Percentiles rank a stretch among this genome's conserved stretches.
Evolutionary conservation across 1,140 invertebrate species (phyloP).

Genomic region (Calliopsis andreniformis): DNA sequence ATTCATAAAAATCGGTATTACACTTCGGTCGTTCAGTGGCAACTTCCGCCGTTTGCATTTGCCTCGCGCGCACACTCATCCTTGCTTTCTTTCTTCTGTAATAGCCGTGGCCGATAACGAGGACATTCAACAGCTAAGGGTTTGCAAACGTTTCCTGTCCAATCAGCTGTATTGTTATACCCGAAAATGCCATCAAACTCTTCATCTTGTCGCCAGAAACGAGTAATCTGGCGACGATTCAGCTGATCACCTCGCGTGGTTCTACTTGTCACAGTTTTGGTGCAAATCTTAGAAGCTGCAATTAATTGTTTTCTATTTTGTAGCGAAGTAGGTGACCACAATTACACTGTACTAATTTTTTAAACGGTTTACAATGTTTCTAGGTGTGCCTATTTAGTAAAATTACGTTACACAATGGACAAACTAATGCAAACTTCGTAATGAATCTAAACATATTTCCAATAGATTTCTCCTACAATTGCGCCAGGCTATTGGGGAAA

Average conservation of each 20-base stretch:
- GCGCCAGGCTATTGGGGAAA: too few species aligned
- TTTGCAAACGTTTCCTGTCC: constrained; percentile 70
- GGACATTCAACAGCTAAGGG: constrained; percentile 69
- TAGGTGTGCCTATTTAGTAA: too few species aligned
- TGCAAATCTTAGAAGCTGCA: background rate
- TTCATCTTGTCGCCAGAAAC: constrained; percentile 23
- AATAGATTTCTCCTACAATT: too few species aligned
- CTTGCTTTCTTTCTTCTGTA: constrained; percentile 26
- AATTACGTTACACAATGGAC: too few species aligned
- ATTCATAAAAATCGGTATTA: constrained; percentile 7
- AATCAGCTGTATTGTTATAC: constrained; percentile 72
- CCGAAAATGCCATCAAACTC: constrained; percentile 30
- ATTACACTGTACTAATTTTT: too few species aligned
- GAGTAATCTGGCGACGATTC: constrained; percentile 43
- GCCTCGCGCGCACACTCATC: background rate
- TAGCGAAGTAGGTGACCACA: too few species aligned
- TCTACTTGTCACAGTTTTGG: constrained; percentile 3
- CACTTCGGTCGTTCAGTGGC: background rate
- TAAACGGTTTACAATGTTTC: too few species aligned
- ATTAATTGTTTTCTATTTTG: background rate
- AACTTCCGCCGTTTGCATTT: constrained; percentile 39
- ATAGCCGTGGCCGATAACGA: constrained; percentile 65
- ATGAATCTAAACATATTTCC: too few species aligned
- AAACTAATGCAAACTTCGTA: too few species aligned
- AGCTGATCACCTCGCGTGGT: constrained; percentile 15